Evolutionary conservation across 2,797 vertebrate genomes (phyloP).

Genomic region (Pangasius krempfi): DNA sequence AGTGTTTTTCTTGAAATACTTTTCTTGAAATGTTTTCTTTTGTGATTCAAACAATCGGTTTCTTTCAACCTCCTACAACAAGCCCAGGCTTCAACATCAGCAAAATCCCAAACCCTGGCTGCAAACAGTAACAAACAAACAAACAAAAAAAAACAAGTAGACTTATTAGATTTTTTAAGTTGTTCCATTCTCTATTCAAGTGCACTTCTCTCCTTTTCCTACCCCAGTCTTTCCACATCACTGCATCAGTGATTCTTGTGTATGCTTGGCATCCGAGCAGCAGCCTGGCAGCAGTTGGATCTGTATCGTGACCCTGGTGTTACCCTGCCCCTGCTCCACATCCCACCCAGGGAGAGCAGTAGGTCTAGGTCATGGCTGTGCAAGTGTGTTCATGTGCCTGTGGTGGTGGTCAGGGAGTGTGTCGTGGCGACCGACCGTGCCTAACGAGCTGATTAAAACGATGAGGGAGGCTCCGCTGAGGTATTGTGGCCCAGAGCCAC

Average conservation of each 20-base stretch:
- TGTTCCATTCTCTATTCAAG: neutral
- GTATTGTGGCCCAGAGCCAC: constrained; percentile 83
- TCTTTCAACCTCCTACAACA: neutral
- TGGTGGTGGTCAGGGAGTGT: constrained; percentile 69
- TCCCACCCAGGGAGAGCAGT: constrained; percentile 72
- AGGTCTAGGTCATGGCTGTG: constrained; percentile 72
- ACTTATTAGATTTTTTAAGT: neutral
- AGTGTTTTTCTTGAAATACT: neutral
- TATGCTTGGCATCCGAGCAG: constrained; percentile 40
- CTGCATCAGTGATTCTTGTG: constrained; percentile 30
- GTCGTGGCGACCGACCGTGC: constrained; percentile 72
- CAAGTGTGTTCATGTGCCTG: constrained; percentile 54
- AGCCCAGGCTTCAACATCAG: neutral
- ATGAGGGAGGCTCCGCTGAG: constrained; percentile 79
- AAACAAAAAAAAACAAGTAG: neutral
- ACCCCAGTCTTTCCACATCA: constrained; percentile 21
- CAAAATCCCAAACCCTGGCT: neutral
- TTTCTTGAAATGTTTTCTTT: neutral
- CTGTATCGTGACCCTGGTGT: constrained; percentile 39
- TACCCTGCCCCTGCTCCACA: constrained; percentile 66
- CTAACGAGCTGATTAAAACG: constrained; percentile 81
- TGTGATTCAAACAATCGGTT: neutral
- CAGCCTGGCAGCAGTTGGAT: constrained; percentile 37
- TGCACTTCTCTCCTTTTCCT: neutral
- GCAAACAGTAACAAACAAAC: neutral